Base-by-base conservation (phyloP, 2,888 invertebrate species). In the Phlogophora meticulosa region DNA sequence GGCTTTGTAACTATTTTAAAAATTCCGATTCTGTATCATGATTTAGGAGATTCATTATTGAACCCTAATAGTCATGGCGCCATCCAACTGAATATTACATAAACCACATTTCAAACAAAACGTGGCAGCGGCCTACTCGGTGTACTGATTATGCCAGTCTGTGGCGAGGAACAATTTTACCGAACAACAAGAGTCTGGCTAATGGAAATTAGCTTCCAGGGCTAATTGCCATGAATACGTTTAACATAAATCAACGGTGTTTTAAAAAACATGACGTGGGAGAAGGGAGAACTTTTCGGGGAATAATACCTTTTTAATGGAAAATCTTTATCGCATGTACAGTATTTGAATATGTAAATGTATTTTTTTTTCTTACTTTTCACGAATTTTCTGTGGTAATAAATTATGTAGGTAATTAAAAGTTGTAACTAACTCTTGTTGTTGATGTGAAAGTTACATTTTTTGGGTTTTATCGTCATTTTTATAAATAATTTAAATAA, bases 141-240 rank as follows among this genome's bases (percentile, higher is more conserved):
- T 20, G 42, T 66, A 70, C 83, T 82, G 82, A 66, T 72, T 57
- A 62, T 62, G 11, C 40, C 48, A 72, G 68, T 56, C 71, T 74
- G 71, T 76, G 60, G 65, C 64, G 67, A 58, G 64, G 75, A 80
- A 82, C 80, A 82, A 84, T 85, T 86, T 85, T 76, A 82, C 73
- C 64, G 63, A 87, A 85, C 85, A 83, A 83, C 88, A 87, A 87
- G 85, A 85, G 85, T 82, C 83, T 75, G 76, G 80, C 85, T 89
- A 88, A 90, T 89, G 89, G 86, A 87, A 88, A 91, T 90, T 89
- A 90, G 89, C 87, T 83, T 83, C 84, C 84, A 80, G 76, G 79
- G 80, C 87, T 91, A 90, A 90, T 90, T 90, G 88, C 88, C 82
- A 87, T 89, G 90, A 90, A 91, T 91, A 90, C 85, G 85, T 80